phyloP scores from a whole-genome alignment of 2,797 vertebrate genomes.

The Babyrousa celebensis region DNA sequence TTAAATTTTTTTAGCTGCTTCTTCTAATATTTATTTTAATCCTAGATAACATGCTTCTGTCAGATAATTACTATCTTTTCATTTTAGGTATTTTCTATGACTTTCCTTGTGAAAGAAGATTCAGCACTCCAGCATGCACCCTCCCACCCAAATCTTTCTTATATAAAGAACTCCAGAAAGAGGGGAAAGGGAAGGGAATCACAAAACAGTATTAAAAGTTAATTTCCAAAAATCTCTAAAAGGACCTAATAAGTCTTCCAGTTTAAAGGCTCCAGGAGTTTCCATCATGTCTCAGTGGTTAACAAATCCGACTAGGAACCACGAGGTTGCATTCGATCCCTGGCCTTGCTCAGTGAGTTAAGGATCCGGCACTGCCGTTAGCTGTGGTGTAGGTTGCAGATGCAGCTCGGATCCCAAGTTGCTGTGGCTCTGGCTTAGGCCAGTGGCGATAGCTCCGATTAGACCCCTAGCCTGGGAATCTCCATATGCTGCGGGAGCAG shows the following conservation, averaged over 20 bases:
- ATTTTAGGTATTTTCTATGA: conserved; percentile 22
- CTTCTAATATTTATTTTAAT: conserved; percentile 45
- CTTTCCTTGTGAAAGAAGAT: conserved; percentile 11
- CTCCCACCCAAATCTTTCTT: background rate
- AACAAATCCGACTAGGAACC: no score
- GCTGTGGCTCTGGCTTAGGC: no score
- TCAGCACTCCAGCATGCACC: background rate
- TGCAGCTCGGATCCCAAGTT: no score
- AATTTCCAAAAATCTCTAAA: conserved; percentile 59
- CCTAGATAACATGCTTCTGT: conserved; percentile 30
- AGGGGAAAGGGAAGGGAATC: background rate
- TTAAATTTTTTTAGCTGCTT: conserved; percentile 16
- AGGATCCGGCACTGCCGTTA: no score
- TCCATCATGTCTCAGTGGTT: no score
- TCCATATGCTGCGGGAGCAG: no score
- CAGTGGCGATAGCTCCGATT: no score
- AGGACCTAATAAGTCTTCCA: conserved; percentile 7
- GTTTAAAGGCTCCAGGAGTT: background rate
- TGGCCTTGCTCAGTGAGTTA: no score
- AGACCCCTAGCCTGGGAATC: no score
- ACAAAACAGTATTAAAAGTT: conserved; percentile 47
- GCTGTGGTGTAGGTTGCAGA: no score
- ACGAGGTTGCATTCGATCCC: no score
- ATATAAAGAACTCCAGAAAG: background rate
- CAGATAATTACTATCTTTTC: background rate